Conservation (phyloP, 2,113 vertebrate species). For the Orientallactaga bullata region DNA sequence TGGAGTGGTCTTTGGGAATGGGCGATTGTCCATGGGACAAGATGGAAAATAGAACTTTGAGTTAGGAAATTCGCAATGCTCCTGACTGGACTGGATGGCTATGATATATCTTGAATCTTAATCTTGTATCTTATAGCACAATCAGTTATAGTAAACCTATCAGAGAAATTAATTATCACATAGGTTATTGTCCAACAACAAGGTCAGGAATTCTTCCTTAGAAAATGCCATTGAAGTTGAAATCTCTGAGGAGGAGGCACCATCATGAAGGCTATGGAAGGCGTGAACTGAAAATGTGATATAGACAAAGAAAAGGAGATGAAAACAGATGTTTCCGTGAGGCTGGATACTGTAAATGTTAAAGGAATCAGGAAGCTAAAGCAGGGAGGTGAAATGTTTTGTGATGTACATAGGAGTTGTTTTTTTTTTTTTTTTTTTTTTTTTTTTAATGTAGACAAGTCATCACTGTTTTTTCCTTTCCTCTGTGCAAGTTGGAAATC, state of each 20-base stretch:
- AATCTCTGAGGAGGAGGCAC: too few relatives aligned
- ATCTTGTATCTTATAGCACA: background rate
- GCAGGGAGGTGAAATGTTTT: too few relatives aligned
- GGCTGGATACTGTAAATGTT: background rate
- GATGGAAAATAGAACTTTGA: background rate
- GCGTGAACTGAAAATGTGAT: background rate
- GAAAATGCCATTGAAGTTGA: background rate
- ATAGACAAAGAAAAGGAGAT: background rate
- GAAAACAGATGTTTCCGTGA: background rate
- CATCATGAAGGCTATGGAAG: background rate
- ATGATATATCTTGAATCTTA: too few relatives aligned
- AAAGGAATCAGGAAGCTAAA: background rate
- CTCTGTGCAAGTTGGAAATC: background rate
- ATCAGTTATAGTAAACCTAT: too few relatives aligned
- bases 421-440: too few relatives aligned
- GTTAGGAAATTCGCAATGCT: background rate
- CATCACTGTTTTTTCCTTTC: too few relatives aligned
- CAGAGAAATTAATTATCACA: too few relatives aligned
- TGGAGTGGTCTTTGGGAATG: background rate
- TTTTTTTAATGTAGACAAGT: too few relatives aligned
- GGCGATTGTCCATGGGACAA: background rate
- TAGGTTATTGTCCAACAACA: background rate
- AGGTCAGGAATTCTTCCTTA: background rate
- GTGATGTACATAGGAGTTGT: too few relatives aligned
- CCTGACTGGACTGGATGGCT: too few relatives aligned